Base-by-base conservation (phyloP, 2,113 vertebrate species). In the Peromyscus polionotus region DNA sequence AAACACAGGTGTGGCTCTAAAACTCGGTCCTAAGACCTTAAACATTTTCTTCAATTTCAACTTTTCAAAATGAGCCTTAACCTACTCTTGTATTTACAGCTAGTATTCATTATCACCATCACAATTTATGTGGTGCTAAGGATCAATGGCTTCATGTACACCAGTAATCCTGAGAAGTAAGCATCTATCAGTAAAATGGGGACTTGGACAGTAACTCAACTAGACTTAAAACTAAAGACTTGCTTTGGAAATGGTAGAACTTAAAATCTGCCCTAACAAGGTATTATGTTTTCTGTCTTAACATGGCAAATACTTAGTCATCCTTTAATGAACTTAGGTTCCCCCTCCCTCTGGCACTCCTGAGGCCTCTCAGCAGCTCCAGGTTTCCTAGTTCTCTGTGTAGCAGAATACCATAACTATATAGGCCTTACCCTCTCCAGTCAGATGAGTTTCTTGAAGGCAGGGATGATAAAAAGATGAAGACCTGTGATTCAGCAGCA, bases 41-140 rank as follows among this genome's bases (percentile, higher is more conserved):
- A 68, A 83, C 0, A 95, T 14, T 31, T 68, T 87, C 61, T 36
- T 79, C 45, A 72, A 67, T 19, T 88, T 42, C 68, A 93, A 39
- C 33, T 81, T 97, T 95, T 45, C 42, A 93, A 95, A 91, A 73
- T 19, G 14, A 75, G 54, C 73, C 80, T 59, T 92, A 72, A 79
- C 26, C 33, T 93, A 83, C 7, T 93, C 36, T 89, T 75, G 42
- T 24, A 77, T 42, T 48, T 42, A 42, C 39, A 84, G 9, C 80
- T 61, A n/a, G 77, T 51, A 51, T 17, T 36, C 24, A 83, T 10
- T 57, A n/a, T 59, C 45, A 79, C 14, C 10, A 33, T 12, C 75
- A 28, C 51, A 51, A 51, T 51, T 79, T 51, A 79, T 33, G 19
- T 33, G 36, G 76, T 19, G 36, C 24, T 45, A 48, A n/a, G 75